phyloP scores from a whole-genome alignment of 2,797 vertebrate genomes.

The Novumbra hubbsi region DNA sequence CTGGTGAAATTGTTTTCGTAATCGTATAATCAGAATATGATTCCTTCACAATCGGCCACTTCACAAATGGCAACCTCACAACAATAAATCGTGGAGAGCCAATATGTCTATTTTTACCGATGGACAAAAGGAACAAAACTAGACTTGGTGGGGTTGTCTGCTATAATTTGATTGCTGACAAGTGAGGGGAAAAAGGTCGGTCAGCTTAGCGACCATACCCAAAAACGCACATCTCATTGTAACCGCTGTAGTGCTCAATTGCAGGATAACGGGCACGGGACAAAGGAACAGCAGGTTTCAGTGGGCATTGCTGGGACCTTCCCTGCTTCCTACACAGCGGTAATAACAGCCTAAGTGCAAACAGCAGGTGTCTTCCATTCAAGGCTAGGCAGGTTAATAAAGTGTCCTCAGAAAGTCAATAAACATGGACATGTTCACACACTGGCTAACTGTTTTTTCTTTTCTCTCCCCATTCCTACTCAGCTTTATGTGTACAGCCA shows the following conservation, averaged over 20 bases:
- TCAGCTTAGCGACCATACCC: slow-evolving; percentile 69
- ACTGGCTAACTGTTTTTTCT: slow-evolving; percentile 67
- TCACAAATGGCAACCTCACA: slow-evolving; percentile 70
- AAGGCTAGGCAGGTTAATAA: slow-evolving; percentile 76
- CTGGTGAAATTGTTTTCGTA: slow-evolving; percentile 40
- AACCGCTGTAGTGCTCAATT: slow-evolving; percentile 69
- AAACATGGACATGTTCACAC: slow-evolving; percentile 77
- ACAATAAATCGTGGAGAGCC: slow-evolving; percentile 58
- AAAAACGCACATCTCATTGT: slow-evolving; percentile 72
- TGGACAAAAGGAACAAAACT: slow-evolving; percentile 65
- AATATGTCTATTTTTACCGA: slow-evolving; percentile 40
- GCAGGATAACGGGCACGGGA: slow-evolving; percentile 66
- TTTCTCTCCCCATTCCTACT: slow-evolving; percentile 8
- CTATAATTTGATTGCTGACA: slow-evolving; percentile 76
- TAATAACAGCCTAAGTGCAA: slow-evolving; percentile 77
- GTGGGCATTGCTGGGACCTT: slow-evolving; percentile 63
- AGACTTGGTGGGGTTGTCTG: slow-evolving; percentile 55
- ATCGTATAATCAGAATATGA: slow-evolving; percentile 47
- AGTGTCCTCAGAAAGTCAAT: slow-evolving; percentile 76
- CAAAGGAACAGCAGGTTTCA: slow-evolving; percentile 71
- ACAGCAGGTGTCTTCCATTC: slow-evolving; percentile 81
- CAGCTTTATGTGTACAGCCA: slow-evolving; percentile 16
- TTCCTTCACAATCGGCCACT: slow-evolving; percentile 62
- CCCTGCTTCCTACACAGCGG: slow-evolving; percentile 60
- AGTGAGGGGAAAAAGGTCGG: slow-evolving; percentile 69